Evolutionary conservation across 1,140 invertebrate genomes (phyloP), one percentile per base, ranked within the genome.

Genomic region (Probaryconus sp.): DNA sequence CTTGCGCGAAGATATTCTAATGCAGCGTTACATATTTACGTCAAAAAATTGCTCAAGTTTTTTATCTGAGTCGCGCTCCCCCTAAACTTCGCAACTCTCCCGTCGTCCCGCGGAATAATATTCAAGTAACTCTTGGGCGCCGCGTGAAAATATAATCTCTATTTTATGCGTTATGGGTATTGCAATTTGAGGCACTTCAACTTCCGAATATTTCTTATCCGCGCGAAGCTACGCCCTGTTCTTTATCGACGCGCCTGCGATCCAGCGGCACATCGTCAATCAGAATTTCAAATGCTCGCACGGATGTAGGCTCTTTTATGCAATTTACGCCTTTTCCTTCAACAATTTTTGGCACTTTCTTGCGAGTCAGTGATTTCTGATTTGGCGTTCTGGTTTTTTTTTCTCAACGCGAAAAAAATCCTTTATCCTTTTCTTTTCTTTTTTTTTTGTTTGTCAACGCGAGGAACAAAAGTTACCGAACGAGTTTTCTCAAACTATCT

Each of bases 1-100:
- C 58, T 45, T 30, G 53, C 53, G 63, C 42, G 55, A 68, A 67
- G 73, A 76, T 76, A 76, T 76, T 76, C 73, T 76, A 76, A 76
- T 76, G 67, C 67, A 50, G 48, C 73, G 73, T 76, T 76, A 76
- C 73, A 76, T 76, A 76, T 76, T 76, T 76, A 76, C 73, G 65
- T 65, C 47, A 76, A 76, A 76, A 76, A 76, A 70, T 67, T 64
- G 64, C 72, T 51, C 64, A 69, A 69, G 50, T 75, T 69, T 75
- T 74, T 63, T 68, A 67, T 63, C 61, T 33, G 24, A 56, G 38
- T 16, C 50, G 21, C 21, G 7, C 21, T 26, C 28, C 53, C 56
- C 58, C 60, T 55, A 61, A 76, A 76, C 43, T 75, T 75, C 28
- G 58, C 45, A 65, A 70, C 65, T 70, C 55, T 18, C 4, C 55